Conservation (phyloP, 1,140 invertebrate genomes). For the Orius insidiosus region DNA sequence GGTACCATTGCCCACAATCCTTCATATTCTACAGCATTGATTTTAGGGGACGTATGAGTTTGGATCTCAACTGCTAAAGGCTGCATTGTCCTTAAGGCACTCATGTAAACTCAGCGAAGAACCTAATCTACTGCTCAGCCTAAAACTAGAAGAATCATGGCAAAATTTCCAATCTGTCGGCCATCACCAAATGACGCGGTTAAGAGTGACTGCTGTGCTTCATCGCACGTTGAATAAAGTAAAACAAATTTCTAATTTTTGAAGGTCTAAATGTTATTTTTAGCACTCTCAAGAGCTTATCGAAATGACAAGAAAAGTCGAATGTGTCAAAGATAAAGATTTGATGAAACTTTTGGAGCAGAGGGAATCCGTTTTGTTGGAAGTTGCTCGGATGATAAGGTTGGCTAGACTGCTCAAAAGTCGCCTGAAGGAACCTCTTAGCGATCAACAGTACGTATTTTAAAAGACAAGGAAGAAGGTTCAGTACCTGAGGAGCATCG, state of each 20-base stretch:
- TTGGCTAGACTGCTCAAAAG: conserved; percentile 48
- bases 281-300: conserved; percentile 38
- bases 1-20: conserved; percentile 31
- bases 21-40: too few species aligned
- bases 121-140: conserved; percentile 33
- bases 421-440: conserved; percentile 43
- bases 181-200: conserved; percentile 57
- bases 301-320: conserved; percentile 29
- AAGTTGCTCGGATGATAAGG: conserved; percentile 54
- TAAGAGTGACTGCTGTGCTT: conserved; percentile 58
- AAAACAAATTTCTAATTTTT: not conserved
- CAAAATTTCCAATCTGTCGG: conserved; percentile 46
- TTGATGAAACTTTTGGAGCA: conserved; percentile 32
- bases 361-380: conserved; percentile 48
- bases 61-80: conserved; percentile 55
- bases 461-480: too few species aligned
- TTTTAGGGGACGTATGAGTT: conserved; percentile 59
- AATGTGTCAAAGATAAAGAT: conserved; percentile 8
- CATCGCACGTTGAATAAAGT: conserved; percentile 54
- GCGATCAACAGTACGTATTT: conserved; percentile 26
- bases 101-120: conserved; percentile 48
- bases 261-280: conserved; percentile 9
- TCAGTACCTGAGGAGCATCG: not conserved
- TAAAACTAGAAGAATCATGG: conserved; percentile 46
- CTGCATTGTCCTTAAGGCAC: conserved; percentile 50